These are phyloP conservation scores for Thelaira solivaga DNA, from an alignment of 2,888 invertebrate species.

Conservation along the genomic window DNA sequence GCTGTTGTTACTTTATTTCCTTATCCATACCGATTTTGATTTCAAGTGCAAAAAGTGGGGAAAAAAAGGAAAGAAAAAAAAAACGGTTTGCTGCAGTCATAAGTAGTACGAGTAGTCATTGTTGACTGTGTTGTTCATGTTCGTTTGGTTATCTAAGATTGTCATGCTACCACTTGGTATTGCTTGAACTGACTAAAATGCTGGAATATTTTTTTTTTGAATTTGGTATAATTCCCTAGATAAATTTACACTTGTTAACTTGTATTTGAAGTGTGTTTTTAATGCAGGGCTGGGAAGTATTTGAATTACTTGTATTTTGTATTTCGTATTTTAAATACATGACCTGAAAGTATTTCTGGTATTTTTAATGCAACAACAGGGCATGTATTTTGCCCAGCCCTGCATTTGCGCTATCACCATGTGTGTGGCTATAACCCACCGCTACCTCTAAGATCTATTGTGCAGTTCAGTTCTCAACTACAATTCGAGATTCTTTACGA, in stretches of 20 bases:
- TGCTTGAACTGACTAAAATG: slow-evolving; percentile 6
- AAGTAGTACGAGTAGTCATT: slow-evolving; percentile 36
- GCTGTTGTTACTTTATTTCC: slow-evolving; percentile 32
- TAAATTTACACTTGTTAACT: slow-evolving; percentile 53
- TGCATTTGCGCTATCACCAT: no score
- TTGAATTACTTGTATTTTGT: no score
- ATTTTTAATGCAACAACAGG: no score
- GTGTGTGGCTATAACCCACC: no score
- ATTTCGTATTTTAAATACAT: no score
- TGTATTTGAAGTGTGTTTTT: slow-evolving; percentile 47
- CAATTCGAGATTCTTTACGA: no score
- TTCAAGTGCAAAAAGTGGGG: slow-evolving; percentile 45
- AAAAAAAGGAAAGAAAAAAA: not conserved
- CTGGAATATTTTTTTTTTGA: not conserved
- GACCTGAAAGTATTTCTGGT: no score
- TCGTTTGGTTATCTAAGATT: slow-evolving; percentile 56
- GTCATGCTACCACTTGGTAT: slow-evolving; percentile 55
- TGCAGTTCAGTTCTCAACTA: no score
- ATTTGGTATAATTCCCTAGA: slow-evolving; percentile 42
- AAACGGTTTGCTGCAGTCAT: slow-evolving; percentile 2
- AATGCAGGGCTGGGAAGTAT: no score
- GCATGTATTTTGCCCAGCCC: no score
- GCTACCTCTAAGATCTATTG: no score
- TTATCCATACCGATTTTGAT: slow-evolving; percentile 47
- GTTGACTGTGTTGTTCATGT: slow-evolving; percentile 49